Evolutionary conservation across 2,888 invertebrate genomes (phyloP).

Genomic region (Yponomeuta cagnagella): DNA sequence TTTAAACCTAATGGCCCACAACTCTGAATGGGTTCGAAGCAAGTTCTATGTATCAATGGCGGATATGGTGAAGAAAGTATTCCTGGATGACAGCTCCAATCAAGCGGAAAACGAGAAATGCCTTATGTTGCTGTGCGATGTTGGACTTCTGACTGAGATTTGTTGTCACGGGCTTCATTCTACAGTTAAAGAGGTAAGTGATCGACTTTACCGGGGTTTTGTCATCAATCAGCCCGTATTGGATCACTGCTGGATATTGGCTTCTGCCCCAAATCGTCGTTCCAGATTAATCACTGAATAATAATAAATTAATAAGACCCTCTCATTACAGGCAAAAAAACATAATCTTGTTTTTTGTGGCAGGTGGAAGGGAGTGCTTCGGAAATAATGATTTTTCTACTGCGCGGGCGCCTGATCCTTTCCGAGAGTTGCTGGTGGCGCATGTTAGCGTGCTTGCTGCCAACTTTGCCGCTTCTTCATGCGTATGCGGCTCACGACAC

Average conservation of each 20-base stretch:
- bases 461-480: constrained; percentile 77
- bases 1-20: constrained; percentile 75
- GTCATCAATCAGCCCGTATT: neutral
- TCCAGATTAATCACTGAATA: too few species aligned
- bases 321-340: neutral
- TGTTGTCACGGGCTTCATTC: constrained; percentile 77
- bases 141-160: constrained; percentile 78
- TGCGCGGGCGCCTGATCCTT: constrained; percentile 79
- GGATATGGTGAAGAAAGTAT: constrained; percentile 65
- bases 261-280: too few species aligned
- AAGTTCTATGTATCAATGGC: constrained; percentile 74
- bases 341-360: too few species aligned
- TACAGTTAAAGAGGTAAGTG: constrained; percentile 39
- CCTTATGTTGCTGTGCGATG: constrained; percentile 72
- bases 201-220: neutral
- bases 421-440: constrained; percentile 78
- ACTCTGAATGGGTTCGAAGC: constrained; percentile 66
- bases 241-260: neutral
- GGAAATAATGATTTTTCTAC: constrained; percentile 77
- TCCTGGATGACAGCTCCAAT: constrained; percentile 68
- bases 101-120: constrained; percentile 61
- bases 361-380: constrained; percentile 76
- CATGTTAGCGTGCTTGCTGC: constrained; percentile 74
- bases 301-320: neutral
- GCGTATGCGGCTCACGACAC: constrained; percentile 73